phyloP scores from a whole-genome alignment of 2,113 vertebrate genomes.

The Mastomys coucha region DNA sequence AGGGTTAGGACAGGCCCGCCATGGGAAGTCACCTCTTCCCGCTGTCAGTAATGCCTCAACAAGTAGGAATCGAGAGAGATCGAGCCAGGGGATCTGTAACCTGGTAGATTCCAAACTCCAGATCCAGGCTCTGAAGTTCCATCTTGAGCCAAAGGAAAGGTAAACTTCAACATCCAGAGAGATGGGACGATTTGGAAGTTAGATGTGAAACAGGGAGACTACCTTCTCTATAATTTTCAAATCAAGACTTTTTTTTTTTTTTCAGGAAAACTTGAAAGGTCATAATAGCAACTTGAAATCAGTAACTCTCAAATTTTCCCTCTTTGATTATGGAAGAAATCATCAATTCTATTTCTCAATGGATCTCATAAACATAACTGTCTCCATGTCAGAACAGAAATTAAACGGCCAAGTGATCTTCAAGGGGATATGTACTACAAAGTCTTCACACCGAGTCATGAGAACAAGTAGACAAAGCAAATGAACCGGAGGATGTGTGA shows the following conservation, averaged over 20 bases:
- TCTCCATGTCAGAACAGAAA: constrained; percentile 83
- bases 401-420: constrained; percentile 78
- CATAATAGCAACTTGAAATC: constrained; percentile 81
- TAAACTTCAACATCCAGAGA: constrained; percentile 45
- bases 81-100: background rate
- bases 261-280: constrained; percentile 74
- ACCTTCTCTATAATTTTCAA: constrained; percentile 20
- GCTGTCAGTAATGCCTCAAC: background rate
- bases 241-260: constrained; percentile 35
- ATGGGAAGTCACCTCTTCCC: background rate
- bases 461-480: constrained; percentile 70
- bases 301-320: constrained; percentile 80
- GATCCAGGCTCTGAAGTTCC: background rate
- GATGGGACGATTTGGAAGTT: constrained; percentile 43
- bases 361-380: constrained; percentile 83
- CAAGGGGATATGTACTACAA: constrained; percentile 82
- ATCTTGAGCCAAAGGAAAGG: background rate
- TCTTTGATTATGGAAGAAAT: constrained; percentile 78
- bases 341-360: constrained; percentile 81
- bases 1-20: background rate
- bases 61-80: background rate
- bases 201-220: constrained; percentile 28
- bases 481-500: constrained; percentile 65
- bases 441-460: constrained; percentile 77
- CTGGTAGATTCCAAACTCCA: background rate